Percentiles rank a stretch among this genome's conserved stretches.
phyloP scores from a whole-genome alignment of 2,888 invertebrate species.

The Sarcophaga caerulescens region DNA sequence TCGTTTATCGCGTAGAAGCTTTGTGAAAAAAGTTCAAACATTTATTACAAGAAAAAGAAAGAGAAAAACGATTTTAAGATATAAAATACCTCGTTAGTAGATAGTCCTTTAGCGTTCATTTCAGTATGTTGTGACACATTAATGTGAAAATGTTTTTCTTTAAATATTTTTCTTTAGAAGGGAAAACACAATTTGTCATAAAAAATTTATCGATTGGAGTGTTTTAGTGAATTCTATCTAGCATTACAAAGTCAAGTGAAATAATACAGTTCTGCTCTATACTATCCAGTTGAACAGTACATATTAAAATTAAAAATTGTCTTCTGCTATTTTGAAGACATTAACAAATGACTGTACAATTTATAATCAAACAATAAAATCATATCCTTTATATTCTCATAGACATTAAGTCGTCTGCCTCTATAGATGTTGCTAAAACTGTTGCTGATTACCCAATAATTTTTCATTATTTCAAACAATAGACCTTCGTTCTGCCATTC shows the following conservation, averaged over 20 bases:
- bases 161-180: neutral
- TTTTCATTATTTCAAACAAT: conserved; percentile 64
- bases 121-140: neutral
- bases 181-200: conserved; percentile 28
- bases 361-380: conserved; percentile 55
- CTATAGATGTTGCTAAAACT: conserved; percentile 54
- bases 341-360: conserved; percentile 59
- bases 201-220: neutral
- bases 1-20: conserved; percentile 27
- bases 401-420: conserved; percentile 10
- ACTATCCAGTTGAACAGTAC: neutral
- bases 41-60: neutral
- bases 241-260: too few species aligned
- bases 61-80: neutral
- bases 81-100: conserved; percentile 46
- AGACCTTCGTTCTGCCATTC: conserved; percentile 32
- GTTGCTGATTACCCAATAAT: conserved; percentile 65
- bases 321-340: conserved; percentile 35
- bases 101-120: conserved; percentile 32
- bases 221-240: neutral
- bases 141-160: neutral
- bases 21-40: neutral
- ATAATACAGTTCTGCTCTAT: neutral
- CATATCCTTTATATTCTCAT: conserved; percentile 30
- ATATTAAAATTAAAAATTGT: neutral